Percentiles rank a stretch among this genome's conserved stretches.
Evolutionary conservation across 2,797 vertebrate genomes (phyloP).

Genomic region (Amazona ochrocephala): DNA sequence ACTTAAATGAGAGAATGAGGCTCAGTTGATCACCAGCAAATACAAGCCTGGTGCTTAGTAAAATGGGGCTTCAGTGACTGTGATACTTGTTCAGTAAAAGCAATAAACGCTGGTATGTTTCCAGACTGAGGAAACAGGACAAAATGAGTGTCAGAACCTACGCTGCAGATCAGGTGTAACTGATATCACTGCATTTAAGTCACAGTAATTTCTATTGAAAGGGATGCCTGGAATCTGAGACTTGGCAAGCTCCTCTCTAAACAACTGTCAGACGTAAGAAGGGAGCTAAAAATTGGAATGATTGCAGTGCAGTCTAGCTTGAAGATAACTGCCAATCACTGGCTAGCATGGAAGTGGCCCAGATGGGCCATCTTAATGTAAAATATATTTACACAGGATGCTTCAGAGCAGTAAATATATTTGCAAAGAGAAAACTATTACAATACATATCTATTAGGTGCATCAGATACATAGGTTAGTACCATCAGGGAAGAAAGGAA

Average conservation of each 20-base stretch:
- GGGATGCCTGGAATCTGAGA: background rate
- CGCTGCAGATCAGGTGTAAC: background rate
- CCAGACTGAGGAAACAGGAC: background rate
- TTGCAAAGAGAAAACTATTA: background rate
- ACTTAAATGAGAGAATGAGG: background rate
- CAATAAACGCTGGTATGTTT: rapidly evolving
- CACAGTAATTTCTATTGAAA: background rate
- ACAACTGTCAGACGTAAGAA: background rate
- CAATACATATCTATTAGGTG: background rate
- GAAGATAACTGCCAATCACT: background rate
- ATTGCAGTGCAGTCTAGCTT: background rate
- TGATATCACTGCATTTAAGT: background rate
- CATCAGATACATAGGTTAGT: background rate
- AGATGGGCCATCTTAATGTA: background rate
- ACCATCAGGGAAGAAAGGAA: background rate
- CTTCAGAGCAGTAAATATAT: background rate
- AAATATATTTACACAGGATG: background rate
- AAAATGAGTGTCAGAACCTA: background rate
- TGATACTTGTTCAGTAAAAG: background rate
- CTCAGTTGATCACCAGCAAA: background rate
- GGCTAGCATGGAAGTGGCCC: background rate
- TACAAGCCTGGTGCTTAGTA: background rate
- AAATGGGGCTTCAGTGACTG: background rate
- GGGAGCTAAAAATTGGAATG: background rate
- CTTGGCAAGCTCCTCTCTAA: background rate